phyloP scores from a whole-genome alignment of 2,797 vertebrate genomes.

The Melanogrammus aeglefinus region DNA sequence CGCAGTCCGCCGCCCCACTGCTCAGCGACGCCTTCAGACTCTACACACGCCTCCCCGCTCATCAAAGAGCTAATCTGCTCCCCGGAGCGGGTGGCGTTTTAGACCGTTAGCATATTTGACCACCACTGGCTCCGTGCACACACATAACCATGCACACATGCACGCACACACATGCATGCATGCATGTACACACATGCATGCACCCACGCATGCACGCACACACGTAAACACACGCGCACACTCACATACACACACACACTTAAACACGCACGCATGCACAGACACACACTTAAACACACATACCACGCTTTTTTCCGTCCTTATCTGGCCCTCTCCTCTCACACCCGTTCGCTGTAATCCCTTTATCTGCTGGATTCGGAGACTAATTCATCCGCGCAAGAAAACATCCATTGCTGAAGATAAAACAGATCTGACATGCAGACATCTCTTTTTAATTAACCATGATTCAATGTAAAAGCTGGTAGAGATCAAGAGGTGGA shows the following conservation, averaged over 20 bases:
- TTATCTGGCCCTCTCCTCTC: not conserved
- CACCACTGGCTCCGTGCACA: not conserved
- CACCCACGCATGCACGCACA: too few species aligned
- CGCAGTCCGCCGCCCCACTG: slow-evolving; percentile 54
- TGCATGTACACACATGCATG: too few species aligned
- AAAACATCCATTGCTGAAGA: too few species aligned
- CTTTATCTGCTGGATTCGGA: not conserved
- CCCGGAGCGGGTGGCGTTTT: slow-evolving; percentile 19
- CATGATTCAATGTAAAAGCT: too few species aligned
- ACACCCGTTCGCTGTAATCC: not conserved
- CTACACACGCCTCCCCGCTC: slow-evolving; percentile 34
- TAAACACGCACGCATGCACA: too few species aligned
- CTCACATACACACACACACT: too few species aligned
- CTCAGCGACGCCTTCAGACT: slow-evolving; percentile 35
- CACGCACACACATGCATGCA: not conserved
- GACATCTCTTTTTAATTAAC: too few species aligned
- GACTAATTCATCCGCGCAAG: not conserved
- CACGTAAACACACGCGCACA: too few species aligned
- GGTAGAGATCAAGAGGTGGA: too few species aligned
- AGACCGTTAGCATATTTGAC: not conserved
- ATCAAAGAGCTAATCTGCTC: slow-evolving; percentile 52
- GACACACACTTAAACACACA: not conserved
- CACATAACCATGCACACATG: not conserved
- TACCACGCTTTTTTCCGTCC: not conserved
- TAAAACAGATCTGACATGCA: too few species aligned